Percentiles rank a stretch among this genome's conserved stretches.
These are phyloP conservation scores for Gymnothorax reevesii DNA, from an alignment of 2,797 vertebrate species.

Conservation along the genomic window DNA sequence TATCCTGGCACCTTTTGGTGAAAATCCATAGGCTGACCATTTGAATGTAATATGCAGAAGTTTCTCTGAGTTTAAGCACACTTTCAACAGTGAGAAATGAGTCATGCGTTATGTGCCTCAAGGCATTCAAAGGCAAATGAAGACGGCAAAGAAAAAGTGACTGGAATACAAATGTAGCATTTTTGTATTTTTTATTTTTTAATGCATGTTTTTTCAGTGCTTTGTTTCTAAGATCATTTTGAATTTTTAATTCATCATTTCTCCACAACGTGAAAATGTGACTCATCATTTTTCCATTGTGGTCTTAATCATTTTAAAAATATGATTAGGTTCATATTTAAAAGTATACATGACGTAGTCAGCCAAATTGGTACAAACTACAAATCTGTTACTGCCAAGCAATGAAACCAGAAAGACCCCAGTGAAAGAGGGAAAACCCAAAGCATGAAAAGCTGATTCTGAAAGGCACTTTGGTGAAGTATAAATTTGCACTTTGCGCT, in stretches of 20 bases:
- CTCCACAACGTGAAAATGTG: no score
- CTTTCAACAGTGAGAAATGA: neutral
- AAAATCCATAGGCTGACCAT: neutral
- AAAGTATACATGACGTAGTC: slow-evolving; percentile 17
- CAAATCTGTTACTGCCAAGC: slow-evolving; percentile 20
- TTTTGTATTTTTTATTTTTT: no score
- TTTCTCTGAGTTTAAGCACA: neutral
- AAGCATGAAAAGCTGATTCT: slow-evolving; percentile 25
- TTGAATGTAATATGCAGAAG: neutral
- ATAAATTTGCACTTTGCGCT: slow-evolving; percentile 20
- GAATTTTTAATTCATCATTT: no score
- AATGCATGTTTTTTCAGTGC: no score
- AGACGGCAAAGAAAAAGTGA: no score
- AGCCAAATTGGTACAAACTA: slow-evolving; percentile 24
- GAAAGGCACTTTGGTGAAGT: slow-evolving; percentile 33
- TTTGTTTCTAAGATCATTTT: no score
- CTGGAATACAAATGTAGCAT: no score
- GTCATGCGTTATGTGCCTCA: neutral
- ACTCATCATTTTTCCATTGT: no score
- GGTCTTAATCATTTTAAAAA: slow-evolving; percentile 15
- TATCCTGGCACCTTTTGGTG: neutral
- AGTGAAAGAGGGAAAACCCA: slow-evolving; percentile 14
- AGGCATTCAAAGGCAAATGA: neutral
- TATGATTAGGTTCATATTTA: slow-evolving; percentile 27
- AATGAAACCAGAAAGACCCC: slow-evolving; percentile 19